Evolutionary conservation across 2,888 invertebrate genomes (phyloP), one percentile per base, ranked within the genome.

Genomic region (Drosophila stalkeri): DNA sequence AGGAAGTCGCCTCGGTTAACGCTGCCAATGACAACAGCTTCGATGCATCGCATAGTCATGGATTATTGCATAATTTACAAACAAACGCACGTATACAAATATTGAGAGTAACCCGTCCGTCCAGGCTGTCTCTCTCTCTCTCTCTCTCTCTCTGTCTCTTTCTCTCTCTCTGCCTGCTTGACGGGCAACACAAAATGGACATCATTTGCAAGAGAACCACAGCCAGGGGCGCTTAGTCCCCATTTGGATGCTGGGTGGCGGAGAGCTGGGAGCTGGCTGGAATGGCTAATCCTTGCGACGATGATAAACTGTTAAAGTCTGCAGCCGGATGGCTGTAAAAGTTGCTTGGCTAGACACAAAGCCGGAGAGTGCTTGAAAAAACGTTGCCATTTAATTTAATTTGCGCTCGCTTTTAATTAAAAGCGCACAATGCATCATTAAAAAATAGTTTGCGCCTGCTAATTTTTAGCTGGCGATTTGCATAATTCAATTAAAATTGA

Each of bases 361-460:
- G 46, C 71, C 14, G 20, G 18, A 41, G 35, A 47, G 44, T 57
- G 65, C 62, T 64, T 68, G 69, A 71, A 61, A 72, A 82, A 82
- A 64, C 60, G 41, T 43, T n/a, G 54, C 85, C 81, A 88, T 85
- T 88, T 82, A 88, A 90, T 88, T 88, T 88, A 88, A 86, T 88
- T 89, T 76, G 71, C 75, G 78, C 83, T 86, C 56, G 86, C 77
- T 86, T 88, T 86, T 90, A 86, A 90, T 86, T 90, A 86, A 86
- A 90, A 63, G 88, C 75, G 72, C 52, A 80, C 88, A 82, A 82
- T 88, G 88, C 86, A 57, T 82, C 88, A 80, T 86, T 86, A 86
- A 88, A 90, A 85, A 86, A 82, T 86, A 86, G 90, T 90, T 89
- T 82, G 77, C 78, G 90, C 89, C 88, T 90, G 90, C 85, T 90